phyloP scores from a whole-genome alignment of 2,113 vertebrate genomes.

The Pseudopodoces humilis region DNA sequence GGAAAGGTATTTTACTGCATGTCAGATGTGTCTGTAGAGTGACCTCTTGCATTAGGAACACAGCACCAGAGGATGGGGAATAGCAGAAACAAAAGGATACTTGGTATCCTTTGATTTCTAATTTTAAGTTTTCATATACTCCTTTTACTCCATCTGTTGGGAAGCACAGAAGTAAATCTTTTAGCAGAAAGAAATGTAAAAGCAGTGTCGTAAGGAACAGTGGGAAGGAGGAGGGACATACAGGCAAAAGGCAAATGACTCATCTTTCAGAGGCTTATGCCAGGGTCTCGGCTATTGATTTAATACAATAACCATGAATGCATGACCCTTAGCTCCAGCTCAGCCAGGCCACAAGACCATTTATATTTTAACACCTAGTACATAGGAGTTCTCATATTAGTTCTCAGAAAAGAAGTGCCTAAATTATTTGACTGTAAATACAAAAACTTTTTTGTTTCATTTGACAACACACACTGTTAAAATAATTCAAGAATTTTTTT shows the following conservation, averaged over 20 bases:
- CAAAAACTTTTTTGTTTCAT: not conserved
- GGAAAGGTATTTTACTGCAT: not conserved
- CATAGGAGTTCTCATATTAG: not conserved
- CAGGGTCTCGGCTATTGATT: not conserved
- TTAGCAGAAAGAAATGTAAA: not conserved
- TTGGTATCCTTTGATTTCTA: not conserved
- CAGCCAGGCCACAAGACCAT: not conserved
- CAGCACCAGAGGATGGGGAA: not conserved
- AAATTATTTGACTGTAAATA: not conserved
- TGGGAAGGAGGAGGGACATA: not conserved
- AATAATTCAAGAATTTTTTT: not conserved
- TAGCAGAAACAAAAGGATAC: not conserved
- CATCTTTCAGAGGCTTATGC: not conserved
- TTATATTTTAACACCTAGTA: not conserved
- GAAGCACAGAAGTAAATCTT: not conserved
- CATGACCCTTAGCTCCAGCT: not conserved
- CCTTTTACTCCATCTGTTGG: not conserved
- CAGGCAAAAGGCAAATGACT: not conserved
- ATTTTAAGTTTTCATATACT: not conserved
- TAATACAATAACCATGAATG: not conserved
- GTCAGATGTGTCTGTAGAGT: not conserved
- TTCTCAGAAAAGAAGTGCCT: not conserved
- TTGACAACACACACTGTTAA: not conserved
- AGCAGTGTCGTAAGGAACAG: not conserved
- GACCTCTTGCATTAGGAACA: not conserved